Conservation (phyloP, 2,888 invertebrate species). For the Lepidocyrtoides sp. region DNA sequence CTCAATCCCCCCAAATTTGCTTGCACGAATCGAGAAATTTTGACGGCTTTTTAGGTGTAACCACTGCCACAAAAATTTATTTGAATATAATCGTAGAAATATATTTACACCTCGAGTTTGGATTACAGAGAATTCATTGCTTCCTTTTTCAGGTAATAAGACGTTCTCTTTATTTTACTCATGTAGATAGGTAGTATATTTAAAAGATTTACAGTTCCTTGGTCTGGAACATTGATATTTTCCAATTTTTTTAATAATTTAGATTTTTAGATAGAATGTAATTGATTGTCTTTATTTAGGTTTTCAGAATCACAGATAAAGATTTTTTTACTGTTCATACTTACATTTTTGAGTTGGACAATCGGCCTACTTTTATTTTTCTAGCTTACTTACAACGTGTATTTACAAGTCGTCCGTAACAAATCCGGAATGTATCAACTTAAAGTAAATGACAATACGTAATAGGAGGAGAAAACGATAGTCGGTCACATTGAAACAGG, state of each 20-base stretch:
- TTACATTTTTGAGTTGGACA: not conserved
- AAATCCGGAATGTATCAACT: not conserved
- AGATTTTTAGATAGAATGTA: conserved; percentile 24
- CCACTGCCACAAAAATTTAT: conserved; percentile 56
- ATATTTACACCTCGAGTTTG: conserved; percentile 40
- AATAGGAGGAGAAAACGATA: not conserved
- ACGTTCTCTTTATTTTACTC: no score
- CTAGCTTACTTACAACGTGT: no score
- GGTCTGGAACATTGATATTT: conserved; percentile 34
- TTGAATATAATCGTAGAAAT: not conserved
- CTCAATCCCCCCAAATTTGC: conserved; percentile 85
- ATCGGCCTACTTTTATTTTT: no score
- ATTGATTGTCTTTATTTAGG: conserved; percentile 61
- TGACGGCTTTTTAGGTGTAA: conserved; percentile 81
- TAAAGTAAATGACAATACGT: not conserved
- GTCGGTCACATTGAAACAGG: conserved; percentile 17
- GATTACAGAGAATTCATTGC: no score
- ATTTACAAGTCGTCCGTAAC: no score
- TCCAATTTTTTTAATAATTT: not conserved
- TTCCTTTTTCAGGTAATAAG: no score
- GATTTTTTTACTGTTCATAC: conserved; percentile 8
- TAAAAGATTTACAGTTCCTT: conserved; percentile 1
- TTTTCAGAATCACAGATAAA: conserved; percentile 71
- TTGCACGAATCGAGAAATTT: conserved; percentile 85
- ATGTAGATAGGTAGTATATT: no score